A percentile compares a stretch with the other conserved stretches of the same genome.
These are phyloP conservation scores for Mionectes olivaceus DNA, from an alignment of 2,797 vertebrate species.

Conservation along the genomic window DNA sequence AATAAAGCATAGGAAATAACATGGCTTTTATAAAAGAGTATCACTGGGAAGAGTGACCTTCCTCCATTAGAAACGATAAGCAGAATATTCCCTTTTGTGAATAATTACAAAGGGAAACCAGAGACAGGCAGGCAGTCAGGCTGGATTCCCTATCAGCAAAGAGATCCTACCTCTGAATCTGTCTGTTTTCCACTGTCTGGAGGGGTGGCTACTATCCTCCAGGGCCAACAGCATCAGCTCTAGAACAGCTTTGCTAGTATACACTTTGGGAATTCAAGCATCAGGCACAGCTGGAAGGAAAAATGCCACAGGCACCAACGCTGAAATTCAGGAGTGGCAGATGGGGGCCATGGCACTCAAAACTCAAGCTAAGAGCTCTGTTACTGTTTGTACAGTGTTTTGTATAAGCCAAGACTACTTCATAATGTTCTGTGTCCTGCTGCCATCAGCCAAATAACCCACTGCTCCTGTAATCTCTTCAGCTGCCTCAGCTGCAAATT, in stretches of 20 bases:
- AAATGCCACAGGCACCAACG: background rate
- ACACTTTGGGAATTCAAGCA: background rate
- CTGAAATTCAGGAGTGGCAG: background rate
- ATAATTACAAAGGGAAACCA: background rate
- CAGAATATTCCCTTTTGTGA: background rate
- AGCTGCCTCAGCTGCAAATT: background rate
- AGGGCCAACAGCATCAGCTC: background rate
- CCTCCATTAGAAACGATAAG: background rate
- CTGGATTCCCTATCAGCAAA: background rate
- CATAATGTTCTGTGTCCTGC: background rate
- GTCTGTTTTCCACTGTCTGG: background rate
- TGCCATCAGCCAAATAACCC: background rate
- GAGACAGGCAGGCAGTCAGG: background rate
- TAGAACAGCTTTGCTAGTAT: background rate
- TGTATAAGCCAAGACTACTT: background rate
- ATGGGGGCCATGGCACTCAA: background rate
- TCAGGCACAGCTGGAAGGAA: background rate
- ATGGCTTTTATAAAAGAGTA: background rate
- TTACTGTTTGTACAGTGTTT: background rate
- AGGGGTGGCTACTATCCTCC: background rate
- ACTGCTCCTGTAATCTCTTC: background rate
- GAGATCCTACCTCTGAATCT: background rate
- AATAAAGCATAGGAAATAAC: background rate
- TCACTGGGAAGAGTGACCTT: background rate
- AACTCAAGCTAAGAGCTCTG: conserved; percentile 3